Evolutionary conservation across 2,888 invertebrate species (phyloP).

Genomic region (Deroplatys truncata): DNA sequence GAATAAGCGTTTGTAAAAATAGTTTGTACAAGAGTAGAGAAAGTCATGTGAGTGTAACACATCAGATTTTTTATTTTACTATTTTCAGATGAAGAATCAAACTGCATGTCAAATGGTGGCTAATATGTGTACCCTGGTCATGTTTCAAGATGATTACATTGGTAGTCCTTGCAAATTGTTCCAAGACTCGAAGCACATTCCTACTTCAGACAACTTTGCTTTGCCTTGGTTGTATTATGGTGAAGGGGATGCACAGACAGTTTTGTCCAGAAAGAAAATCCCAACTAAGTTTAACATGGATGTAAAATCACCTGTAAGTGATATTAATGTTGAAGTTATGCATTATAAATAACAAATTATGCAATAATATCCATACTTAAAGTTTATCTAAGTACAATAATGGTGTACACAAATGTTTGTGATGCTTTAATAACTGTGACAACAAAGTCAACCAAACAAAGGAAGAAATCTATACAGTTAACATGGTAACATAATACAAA

Average conservation of each 20-base stretch:
- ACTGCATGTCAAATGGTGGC: slow-evolving; percentile 63
- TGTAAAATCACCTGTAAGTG: slow-evolving; percentile 42
- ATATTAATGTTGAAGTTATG: background rate
- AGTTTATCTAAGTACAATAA: too few relatives aligned
- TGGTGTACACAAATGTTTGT: background rate
- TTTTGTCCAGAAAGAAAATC: slow-evolving; percentile 46
- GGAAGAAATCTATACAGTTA: too few relatives aligned
- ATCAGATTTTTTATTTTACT: too few relatives aligned
- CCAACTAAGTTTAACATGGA: slow-evolving; percentile 46
- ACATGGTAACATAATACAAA: too few relatives aligned
- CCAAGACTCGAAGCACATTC: slow-evolving; percentile 37
- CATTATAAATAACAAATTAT: background rate
- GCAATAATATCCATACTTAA: too few relatives aligned
- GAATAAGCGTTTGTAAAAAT: too few relatives aligned
- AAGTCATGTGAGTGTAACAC: too few relatives aligned
- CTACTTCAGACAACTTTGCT: slow-evolving; percentile 33
- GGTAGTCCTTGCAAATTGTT: slow-evolving; percentile 46
- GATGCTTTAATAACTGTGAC: background rate
- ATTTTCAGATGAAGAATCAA: slow-evolving; percentile 39
- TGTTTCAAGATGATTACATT: slow-evolving; percentile 49
- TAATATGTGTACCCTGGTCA: slow-evolving; percentile 61
- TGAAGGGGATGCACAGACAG: slow-evolving; percentile 46
- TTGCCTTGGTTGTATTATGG: slow-evolving; percentile 48
- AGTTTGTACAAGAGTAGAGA: too few relatives aligned
- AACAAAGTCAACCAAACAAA: background rate